phyloP scores from a whole-genome alignment of 2,888 invertebrate genomes.

The Meiosimyza decipiens region DNA sequence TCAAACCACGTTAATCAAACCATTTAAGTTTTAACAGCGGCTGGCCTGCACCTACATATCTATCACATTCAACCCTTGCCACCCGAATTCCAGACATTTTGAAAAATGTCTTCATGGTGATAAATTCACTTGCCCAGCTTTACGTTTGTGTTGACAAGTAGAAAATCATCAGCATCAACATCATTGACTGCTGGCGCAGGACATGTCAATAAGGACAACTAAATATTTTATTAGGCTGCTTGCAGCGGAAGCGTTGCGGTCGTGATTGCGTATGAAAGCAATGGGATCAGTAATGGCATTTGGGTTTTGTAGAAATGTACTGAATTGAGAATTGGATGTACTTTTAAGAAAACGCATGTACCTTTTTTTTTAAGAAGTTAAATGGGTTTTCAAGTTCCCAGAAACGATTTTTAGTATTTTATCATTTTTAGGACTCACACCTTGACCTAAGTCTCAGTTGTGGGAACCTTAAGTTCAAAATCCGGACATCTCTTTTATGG shows the following conservation, averaged over 20 bases:
- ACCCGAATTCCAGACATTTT: neutral
- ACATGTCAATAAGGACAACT: constrained; percentile 61
- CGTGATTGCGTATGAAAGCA: constrained; percentile 52
- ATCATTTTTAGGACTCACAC: too few species aligned
- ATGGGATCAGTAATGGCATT: too few species aligned
- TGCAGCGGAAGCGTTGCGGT: constrained; percentile 52
- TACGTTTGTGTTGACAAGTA: constrained; percentile 19
- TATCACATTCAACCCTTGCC: neutral
- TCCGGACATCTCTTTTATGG: too few species aligned
- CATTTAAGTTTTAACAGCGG: neutral
- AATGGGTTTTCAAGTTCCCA: too few species aligned
- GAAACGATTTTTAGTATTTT: too few species aligned
- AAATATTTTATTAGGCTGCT: constrained; percentile 60
- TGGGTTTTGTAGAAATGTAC: too few species aligned
- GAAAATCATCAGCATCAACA: neutral
- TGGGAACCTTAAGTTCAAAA: too few species aligned
- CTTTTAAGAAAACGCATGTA: too few species aligned
- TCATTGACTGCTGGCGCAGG: constrained; percentile 15
- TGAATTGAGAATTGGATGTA: too few species aligned
- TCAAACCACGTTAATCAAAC: neutral
- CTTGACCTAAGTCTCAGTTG: too few species aligned
- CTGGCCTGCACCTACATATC: neutral
- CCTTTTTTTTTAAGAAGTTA: too few species aligned
- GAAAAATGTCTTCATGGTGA: constrained; percentile 21
- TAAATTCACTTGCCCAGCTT: constrained; percentile 18